phyloP scores from a whole-genome alignment of 2,797 vertebrate genomes.

The Morus bassanus region DNA sequence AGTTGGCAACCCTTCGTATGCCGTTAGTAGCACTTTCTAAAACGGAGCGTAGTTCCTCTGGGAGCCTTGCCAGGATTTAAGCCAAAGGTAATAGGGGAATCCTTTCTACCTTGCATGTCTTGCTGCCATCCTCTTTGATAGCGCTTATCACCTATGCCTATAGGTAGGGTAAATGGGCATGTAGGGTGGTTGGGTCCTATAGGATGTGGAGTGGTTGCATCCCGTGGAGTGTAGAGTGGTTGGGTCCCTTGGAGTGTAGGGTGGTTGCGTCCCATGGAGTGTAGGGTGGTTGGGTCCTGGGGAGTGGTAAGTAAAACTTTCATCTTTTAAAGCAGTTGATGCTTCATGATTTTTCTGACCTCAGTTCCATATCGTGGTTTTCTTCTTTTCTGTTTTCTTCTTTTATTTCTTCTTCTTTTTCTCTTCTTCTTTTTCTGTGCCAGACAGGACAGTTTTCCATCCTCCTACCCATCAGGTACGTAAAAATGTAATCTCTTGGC shows the following conservation, averaged over 20 bases:
- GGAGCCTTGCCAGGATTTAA: neutral
- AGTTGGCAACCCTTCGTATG: neutral
- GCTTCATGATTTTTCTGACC: neutral
- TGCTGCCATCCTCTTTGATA: neutral
- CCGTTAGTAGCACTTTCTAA: neutral
- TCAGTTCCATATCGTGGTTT: neutral
- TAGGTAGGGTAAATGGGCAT: fast-evolving
- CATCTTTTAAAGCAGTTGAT: neutral
- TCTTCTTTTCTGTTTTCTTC: neutral
- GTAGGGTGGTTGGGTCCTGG: neutral
- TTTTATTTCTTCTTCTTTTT: neutral
- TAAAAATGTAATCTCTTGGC: neutral
- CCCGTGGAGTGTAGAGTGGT: neutral
- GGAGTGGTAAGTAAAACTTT: neutral
- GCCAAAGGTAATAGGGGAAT: neutral
- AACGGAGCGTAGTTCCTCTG: neutral
- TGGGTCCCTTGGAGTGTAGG: neutral
- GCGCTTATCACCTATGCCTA: too few relatives aligned
- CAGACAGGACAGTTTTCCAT: neutral
- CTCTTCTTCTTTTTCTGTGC: neutral
- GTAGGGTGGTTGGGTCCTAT: neutral
- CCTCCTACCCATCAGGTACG: neutral
- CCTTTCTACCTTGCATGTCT: neutral
- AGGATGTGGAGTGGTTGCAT: neutral
- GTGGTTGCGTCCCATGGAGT: too few relatives aligned